Conservation (phyloP, 2,888 invertebrate species). For the Fragum sueziense region DNA sequence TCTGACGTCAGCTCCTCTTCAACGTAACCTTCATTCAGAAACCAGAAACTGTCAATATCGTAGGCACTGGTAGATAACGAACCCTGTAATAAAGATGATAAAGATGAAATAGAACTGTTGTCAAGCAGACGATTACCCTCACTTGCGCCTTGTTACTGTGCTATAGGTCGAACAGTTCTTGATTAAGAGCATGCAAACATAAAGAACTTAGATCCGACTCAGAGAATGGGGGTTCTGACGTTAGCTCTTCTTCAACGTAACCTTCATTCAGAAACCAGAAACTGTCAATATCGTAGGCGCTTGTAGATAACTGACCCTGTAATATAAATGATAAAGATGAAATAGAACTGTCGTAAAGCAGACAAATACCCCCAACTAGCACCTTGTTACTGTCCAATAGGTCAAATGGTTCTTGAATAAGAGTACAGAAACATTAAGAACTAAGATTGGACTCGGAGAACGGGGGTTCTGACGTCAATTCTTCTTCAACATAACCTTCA, state of each 20-base stretch:
- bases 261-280: conserved; percentile 72
- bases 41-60: conserved; percentile 74
- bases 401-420: too few relatives aligned
- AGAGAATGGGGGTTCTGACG: conserved; percentile 51
- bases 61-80: not conserved
- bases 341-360: too few relatives aligned
- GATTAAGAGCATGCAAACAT: too few relatives aligned
- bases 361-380: too few relatives aligned
- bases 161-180: too few relatives aligned
- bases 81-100: not conserved
- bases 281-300: conserved; percentile 64
- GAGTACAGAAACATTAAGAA: conserved; percentile 51
- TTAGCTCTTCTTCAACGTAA: conserved; percentile 68
- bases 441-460: conserved; percentile 47
- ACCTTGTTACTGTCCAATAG: too few relatives aligned
- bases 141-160: too few relatives aligned
- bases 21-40: conserved; percentile 67
- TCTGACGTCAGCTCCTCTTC: conserved; percentile 68
- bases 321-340: too few relatives aligned
- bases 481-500: conserved; percentile 68
- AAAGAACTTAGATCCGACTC: conserved; percentile 56
- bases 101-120: too few relatives aligned
- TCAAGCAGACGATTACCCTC: too few relatives aligned
- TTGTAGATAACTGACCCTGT: not conserved
- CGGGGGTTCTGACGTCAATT: conserved; percentile 62